Evolutionary conservation across 2,888 invertebrate species (phyloP), one percentile per base, ranked within the genome.

Genomic region (Brachyptera risi): DNA sequence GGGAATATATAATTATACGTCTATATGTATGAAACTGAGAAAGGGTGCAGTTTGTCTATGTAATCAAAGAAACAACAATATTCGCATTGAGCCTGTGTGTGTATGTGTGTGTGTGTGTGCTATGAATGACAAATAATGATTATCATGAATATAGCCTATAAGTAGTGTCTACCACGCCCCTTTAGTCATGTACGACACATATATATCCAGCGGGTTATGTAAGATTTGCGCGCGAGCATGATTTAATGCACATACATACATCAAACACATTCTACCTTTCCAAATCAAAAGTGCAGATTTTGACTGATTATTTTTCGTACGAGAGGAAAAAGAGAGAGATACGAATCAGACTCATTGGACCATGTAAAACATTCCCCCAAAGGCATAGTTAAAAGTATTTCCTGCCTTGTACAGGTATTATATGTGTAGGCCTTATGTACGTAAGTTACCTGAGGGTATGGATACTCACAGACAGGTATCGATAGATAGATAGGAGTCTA

Each of bases 71-170:
- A 21, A 47, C 47, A 47, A 47, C 42, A 42, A 42, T 27, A 15
- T n/a, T n/a, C n/a, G n/a, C n/a, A n/a, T n/a, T n/a, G n/a, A n/a
- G n/a, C n/a, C n/a, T n/a, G n/a, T n/a, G n/a, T n/a, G n/a, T n/a
- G n/a, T n/a, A n/a, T n/a, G n/a, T 31, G 31, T 11, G 54, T 21
- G 54, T 17, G 21, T 47, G 24, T 47, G 47, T 47, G 11, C 24
- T 47, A 44, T 44, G 54, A 54, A 54, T 54, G 54, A 54, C 54
- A 54, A 54, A 31, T 54, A 54, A 37, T 47, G 23, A 21, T 24
- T 47, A 38, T 37, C 15, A 37, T n/a, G n/a, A 21, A 38, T 24
- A 24, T 17, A 21, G 47, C 24, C 19, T n/a, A n/a, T n/a, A 11
- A 2, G n/a, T 21, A 21, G 11, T n/a, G 23, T 42, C 5, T 21